phyloP scores from a whole-genome alignment of 2,797 vertebrate species.

The Lagorchestes hirsutus region DNA sequence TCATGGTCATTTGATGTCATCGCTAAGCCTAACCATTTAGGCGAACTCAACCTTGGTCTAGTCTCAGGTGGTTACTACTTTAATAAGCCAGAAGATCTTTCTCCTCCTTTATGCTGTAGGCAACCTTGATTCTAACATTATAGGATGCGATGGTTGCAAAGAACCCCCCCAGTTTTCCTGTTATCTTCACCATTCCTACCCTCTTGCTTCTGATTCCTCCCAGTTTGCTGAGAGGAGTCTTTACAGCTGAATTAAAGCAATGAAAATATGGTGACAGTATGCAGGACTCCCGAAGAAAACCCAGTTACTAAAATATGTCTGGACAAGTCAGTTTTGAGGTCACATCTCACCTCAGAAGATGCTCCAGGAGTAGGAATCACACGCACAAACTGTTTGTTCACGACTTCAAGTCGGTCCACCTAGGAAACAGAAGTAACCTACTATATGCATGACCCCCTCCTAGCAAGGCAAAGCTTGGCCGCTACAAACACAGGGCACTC shows the following conservation, averaged over 20 bases:
- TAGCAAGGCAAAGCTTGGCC: neutral
- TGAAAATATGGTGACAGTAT: neutral
- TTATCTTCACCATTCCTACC: neutral
- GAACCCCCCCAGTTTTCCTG: neutral
- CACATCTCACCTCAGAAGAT: conserved; percentile 81
- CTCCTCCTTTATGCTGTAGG: too few species aligned
- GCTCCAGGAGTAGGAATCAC: conserved; percentile 86
- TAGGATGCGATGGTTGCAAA: neutral
- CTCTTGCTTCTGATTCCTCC: neutral
- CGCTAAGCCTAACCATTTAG: neutral
- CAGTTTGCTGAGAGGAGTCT: neutral
- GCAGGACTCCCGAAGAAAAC: neutral
- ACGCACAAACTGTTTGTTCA: conserved; percentile 90
- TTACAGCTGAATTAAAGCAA: neutral
- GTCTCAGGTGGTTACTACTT: neutral
- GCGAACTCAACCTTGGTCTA: neutral
- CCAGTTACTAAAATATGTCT: neutral
- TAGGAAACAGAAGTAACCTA: conserved; percentile 52
- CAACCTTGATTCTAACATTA: neutral
- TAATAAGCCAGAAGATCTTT: neutral
- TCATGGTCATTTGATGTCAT: neutral
- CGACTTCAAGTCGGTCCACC: conserved; percentile 90
- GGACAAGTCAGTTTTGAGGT: neutral
- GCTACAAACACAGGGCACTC: neutral
- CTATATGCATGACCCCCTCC: neutral